These are phyloP conservation scores for Drosophila micromelanica DNA, from an alignment of 1,140 invertebrate species.

Conservation along the genomic window DNA sequence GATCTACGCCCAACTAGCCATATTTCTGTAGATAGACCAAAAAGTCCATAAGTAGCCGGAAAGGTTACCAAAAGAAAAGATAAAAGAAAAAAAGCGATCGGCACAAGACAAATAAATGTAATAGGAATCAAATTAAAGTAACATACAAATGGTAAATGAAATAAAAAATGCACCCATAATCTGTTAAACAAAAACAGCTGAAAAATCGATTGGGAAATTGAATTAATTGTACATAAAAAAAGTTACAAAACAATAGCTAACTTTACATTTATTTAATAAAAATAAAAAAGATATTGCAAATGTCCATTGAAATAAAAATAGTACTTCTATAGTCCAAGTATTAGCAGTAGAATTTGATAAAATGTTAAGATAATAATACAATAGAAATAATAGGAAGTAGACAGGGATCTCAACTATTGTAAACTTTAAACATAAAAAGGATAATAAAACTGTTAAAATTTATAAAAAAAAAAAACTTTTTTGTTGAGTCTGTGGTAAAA, in stretches of 20 bases:
- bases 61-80: neutral
- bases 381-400: neutral
- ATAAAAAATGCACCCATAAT: no score
- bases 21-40: slow-evolving; percentile 65
- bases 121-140: neutral
- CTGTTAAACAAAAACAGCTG: neutral
- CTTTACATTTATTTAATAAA: neutral
- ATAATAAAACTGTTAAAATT: no score
- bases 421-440: neutral
- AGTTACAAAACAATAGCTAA: neutral
- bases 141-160: neutral
- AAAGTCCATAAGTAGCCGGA: neutral
- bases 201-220: neutral
- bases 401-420: slow-evolving; percentile 8
- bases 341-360: neutral
- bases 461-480: no score
- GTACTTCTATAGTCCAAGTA: neutral
- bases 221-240: slow-evolving; percentile 3
- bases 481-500: no score
- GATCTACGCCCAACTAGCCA: slow-evolving; percentile 79
- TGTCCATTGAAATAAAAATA: neutral
- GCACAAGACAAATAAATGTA: slow-evolving; percentile 15
- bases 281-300: neutral
- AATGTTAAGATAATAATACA: neutral
- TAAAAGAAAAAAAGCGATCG: neutral